Percentiles rank a stretch among this genome's conserved stretches.
Conservation (phyloP, 2,888 invertebrate genomes). For the Xestobium rufovillosum region DNA sequence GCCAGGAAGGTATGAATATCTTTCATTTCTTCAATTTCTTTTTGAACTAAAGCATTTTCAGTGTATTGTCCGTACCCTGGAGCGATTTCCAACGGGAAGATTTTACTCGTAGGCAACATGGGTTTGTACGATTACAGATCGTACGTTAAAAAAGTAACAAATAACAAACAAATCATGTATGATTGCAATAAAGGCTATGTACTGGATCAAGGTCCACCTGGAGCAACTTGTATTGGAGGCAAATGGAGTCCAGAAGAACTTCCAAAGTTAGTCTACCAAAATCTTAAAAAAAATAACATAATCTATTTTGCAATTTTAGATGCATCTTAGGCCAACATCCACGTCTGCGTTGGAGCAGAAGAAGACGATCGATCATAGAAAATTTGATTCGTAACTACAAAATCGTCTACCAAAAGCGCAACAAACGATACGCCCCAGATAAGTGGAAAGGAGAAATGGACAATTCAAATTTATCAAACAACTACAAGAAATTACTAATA, state of each 20-base stretch:
- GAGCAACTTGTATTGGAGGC: constrained; percentile 92
- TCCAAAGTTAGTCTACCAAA: constrained; percentile 51
- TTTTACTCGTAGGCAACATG: constrained; percentile 89
- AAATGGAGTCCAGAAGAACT: constrained; percentile 86
- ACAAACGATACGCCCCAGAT: constrained; percentile 37
- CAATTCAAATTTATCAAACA: constrained; percentile 6
- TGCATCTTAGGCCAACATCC: constrained; percentile 85
- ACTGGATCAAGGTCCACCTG: constrained; percentile 78
- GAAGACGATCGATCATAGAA: constrained; percentile 47
- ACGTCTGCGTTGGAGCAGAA: constrained; percentile 71
- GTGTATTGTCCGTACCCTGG: constrained; percentile 93
- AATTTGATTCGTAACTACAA: constrained; percentile 33
- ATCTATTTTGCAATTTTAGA: constrained; percentile 36
- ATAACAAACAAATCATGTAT: constrained; percentile 93
- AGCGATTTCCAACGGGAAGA: constrained; percentile 80
- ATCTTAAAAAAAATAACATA: constrained; percentile 1
- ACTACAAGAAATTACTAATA: neutral
- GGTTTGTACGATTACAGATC: constrained; percentile 91
- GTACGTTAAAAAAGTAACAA: constrained; percentile 82
- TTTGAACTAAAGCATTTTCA: constrained; percentile 32
- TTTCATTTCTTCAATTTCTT: neutral
- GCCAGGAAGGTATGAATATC: constrained; percentile 58
- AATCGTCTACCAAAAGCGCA: constrained; percentile 25
- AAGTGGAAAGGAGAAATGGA: constrained; percentile 35
- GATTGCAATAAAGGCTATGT: constrained; percentile 91